Percentiles rank a stretch among this genome's conserved stretches.
phyloP scores from a whole-genome alignment of 2,113 vertebrate genomes.

The Cyanoramphus novaezelandiae region DNA sequence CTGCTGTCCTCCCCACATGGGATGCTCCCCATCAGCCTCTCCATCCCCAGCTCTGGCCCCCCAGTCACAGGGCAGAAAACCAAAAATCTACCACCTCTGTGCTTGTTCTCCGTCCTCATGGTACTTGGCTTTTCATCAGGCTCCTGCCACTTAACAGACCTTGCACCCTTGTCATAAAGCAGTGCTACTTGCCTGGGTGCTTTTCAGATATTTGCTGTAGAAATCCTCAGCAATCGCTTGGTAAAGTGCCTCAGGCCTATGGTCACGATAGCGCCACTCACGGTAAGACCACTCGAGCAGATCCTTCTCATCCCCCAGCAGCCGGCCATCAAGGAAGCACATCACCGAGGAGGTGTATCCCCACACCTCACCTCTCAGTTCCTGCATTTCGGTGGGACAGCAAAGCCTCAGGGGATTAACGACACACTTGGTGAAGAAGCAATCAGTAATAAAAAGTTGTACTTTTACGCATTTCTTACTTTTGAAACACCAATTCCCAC shows the following conservation, averaged over 20 bases:
- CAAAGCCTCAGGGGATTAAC: background rate
- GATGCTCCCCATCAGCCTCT: fast-evolving
- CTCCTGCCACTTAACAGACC: background rate
- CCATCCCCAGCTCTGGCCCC: background rate
- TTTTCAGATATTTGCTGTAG: conserved; percentile 77
- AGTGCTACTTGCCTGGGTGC: conserved; percentile 78
- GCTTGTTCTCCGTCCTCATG: background rate
- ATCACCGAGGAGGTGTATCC: conserved; percentile 78
- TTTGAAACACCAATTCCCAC: background rate
- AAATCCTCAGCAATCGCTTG: conserved; percentile 76
- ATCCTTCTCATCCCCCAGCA: conserved; percentile 82
- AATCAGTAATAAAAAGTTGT: background rate
- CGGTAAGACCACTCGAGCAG: conserved; percentile 79
- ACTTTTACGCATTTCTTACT: conserved; percentile 8
- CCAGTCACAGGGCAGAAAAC: background rate
- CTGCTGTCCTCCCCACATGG: background rate
- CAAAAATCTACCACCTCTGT: background rate
- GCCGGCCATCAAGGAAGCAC: conserved; percentile 81
- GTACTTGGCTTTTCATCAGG: background rate
- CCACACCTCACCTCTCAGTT: conserved; percentile 84
- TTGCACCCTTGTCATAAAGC: background rate
- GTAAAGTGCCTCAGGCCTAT: conserved; percentile 71
- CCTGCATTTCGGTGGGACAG: conserved; percentile 69
- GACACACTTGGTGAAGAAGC: background rate
- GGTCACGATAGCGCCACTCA: conserved; percentile 75